phyloP scores from a whole-genome alignment of 2,113 vertebrate species.

The Nymphicus hollandicus region DNA sequence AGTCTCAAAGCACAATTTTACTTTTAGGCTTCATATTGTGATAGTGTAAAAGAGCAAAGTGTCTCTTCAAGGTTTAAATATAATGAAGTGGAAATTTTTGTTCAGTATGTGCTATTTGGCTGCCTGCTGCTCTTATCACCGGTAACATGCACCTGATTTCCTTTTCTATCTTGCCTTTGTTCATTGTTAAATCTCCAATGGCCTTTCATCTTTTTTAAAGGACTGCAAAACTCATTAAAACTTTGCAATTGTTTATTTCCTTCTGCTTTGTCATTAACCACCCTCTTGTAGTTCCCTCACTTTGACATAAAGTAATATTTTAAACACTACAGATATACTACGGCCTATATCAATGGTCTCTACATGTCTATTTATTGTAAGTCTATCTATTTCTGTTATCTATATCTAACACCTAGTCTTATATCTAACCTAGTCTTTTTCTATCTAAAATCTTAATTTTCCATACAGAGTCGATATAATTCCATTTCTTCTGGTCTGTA shows the following conservation, averaged over 20 bases:
- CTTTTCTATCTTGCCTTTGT: conserved; percentile 51
- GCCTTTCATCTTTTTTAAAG: conserved; percentile 57
- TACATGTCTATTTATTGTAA: background rate
- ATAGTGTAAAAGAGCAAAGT: conserved; percentile 42
- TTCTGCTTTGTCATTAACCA: conserved; percentile 10
- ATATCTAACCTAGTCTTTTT: background rate
- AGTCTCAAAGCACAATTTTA: conserved; percentile 43
- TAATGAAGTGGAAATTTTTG: conserved; percentile 31
- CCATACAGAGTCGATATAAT: background rate
- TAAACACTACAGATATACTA: background rate
- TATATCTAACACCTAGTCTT: background rate
- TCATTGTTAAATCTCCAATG: background rate
- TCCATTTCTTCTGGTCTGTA: background rate
- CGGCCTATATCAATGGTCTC: background rate
- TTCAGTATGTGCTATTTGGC: conserved; percentile 38
- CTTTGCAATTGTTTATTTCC: conserved; percentile 52
- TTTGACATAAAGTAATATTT: background rate
- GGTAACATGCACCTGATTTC: conserved; percentile 45
- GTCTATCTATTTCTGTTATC: background rate
- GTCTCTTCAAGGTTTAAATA: conserved; percentile 50
- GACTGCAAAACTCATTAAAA: conserved; percentile 50
- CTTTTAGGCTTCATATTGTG: conserved; percentile 29
- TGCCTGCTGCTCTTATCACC: conserved; percentile 48
- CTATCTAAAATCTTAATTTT: background rate
- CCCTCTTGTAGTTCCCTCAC: background rate